These are phyloP conservation scores for Ceuthmochares aereus DNA, from an alignment of 2,113 vertebrate genomes.

Conservation along the genomic window DNA sequence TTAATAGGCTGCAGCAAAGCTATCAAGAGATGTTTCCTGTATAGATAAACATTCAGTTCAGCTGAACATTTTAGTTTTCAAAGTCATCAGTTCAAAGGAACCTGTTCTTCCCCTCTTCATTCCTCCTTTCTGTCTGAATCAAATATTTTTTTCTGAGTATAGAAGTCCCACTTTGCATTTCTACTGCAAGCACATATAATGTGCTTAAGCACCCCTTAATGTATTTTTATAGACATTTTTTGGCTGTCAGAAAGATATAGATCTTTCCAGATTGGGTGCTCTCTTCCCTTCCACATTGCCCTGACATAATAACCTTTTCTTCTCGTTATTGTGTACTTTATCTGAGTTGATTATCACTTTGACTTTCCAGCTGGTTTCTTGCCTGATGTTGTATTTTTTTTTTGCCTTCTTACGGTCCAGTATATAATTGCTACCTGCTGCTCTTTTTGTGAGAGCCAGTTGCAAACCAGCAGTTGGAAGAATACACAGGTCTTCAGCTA, in stretches of 20 bases:
- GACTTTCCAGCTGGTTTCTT: not conserved
- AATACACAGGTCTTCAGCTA: not conserved
- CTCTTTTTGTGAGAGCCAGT: not conserved
- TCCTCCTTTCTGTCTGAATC: not conserved
- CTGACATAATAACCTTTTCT: not conserved
- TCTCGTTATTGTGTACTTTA: not conserved
- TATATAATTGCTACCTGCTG: not conserved
- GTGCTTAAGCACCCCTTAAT: not conserved
- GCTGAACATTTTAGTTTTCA: not conserved
- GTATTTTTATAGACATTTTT: not conserved
- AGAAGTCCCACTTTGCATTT: not conserved
- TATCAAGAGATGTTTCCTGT: not conserved
- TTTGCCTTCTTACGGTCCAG: not conserved
- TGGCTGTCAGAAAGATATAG: not conserved
- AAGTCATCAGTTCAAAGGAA: not conserved
- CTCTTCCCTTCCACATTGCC: not conserved
- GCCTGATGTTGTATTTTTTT: not conserved
- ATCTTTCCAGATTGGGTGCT: not conserved
- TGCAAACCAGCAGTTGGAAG: slow-evolving; percentile 15
- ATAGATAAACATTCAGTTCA: not conserved
- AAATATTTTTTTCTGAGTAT: not conserved
- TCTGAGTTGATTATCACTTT: not conserved
- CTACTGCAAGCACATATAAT: not conserved
- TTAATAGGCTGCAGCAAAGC: not conserved
- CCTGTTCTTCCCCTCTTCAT: not conserved